Percentiles rank a stretch among this genome's conserved stretches.
phyloP scores from a whole-genome alignment of 2,113 vertebrate species.

The Spea multiplicata region DNA sequence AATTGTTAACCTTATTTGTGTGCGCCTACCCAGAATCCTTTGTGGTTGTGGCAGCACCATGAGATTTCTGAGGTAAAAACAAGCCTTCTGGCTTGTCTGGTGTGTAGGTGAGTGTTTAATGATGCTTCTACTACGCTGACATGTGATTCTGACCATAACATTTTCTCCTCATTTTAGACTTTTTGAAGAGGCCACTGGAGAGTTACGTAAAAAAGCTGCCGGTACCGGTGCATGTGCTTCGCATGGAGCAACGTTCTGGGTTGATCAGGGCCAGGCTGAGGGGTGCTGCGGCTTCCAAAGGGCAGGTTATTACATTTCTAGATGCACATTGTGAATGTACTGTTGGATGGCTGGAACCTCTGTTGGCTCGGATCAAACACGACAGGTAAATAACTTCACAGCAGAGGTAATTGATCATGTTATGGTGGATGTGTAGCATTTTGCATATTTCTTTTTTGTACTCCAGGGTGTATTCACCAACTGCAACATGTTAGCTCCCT shows the following conservation, averaged over 20 bases:
- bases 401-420: too few species aligned
- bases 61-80: too few species aligned
- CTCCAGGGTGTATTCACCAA: too few species aligned
- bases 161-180: conserved; percentile 71
- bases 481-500: too few species aligned
- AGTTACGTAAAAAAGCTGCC: conserved; percentile 88
- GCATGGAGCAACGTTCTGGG: conserved; percentile 98
- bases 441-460: background rate
- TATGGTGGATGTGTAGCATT: background rate
- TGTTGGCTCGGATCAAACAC: conserved; percentile 89
- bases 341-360: conserved; percentile 92
- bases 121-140: too few species aligned
- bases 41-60: too few species aligned
- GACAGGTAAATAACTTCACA: conserved; percentile 78
- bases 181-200: conserved; percentile 90
- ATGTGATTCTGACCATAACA: too few species aligned
- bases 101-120: too few species aligned
- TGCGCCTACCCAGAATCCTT: too few species aligned
- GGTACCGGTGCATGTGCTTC: conserved; percentile 88
- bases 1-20: too few species aligned
- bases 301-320: conserved; percentile 97
- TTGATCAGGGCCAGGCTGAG: conserved; percentile 93
- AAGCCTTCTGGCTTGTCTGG: too few species aligned
- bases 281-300: conserved; percentile 91
- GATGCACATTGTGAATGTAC: conserved; percentile 98